phyloP scores from a whole-genome alignment of 2,888 invertebrate genomes.

The Melanchra persicariae region DNA sequence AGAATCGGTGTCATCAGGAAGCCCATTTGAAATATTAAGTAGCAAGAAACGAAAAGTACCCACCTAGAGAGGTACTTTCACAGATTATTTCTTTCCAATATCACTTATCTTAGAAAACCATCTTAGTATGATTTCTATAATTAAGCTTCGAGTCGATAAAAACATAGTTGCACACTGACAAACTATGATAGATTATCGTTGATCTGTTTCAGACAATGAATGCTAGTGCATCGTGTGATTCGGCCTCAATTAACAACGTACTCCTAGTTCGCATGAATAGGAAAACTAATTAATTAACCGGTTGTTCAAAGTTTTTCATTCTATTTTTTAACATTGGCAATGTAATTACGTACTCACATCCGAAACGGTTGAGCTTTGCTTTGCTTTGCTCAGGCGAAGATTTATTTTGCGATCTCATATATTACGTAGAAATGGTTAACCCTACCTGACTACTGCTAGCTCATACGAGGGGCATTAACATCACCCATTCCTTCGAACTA shows the following conservation, averaged over 20 bases:
- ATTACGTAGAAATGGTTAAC: conserved; percentile 30
- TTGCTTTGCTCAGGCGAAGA: conserved; percentile 12
- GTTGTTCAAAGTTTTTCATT: conserved; percentile 62
- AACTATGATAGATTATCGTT: conserved; percentile 69
- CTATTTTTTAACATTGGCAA: conserved; percentile 49
- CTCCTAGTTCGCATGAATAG: conserved; percentile 76
- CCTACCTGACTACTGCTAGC: conserved; percentile 18
- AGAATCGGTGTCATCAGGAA: neutral
- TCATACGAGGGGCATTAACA: conserved; percentile 52
- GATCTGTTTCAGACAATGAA: conserved; percentile 73
- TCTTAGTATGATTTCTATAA: conserved; percentile 51
- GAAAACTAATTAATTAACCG: conserved; percentile 79
- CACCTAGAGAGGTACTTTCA: conserved; percentile 18
- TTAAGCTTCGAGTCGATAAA: conserved; percentile 53
- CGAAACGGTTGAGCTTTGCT: conserved; percentile 26
- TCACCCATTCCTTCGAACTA: conserved; percentile 58
- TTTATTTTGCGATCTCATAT: conserved; percentile 22
- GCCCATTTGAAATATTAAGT: neutral
- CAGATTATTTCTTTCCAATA: conserved; percentile 20
- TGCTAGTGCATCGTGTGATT: conserved; percentile 79
- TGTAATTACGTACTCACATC: conserved; percentile 40
- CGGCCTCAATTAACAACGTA: conserved; percentile 74
- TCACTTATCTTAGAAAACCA: conserved; percentile 54
- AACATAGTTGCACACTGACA: conserved; percentile 60
- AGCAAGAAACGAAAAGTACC: neutral